Base-by-base conservation (phyloP, 2,888 invertebrate genomes). In the Serripes groenlandicus region DNA sequence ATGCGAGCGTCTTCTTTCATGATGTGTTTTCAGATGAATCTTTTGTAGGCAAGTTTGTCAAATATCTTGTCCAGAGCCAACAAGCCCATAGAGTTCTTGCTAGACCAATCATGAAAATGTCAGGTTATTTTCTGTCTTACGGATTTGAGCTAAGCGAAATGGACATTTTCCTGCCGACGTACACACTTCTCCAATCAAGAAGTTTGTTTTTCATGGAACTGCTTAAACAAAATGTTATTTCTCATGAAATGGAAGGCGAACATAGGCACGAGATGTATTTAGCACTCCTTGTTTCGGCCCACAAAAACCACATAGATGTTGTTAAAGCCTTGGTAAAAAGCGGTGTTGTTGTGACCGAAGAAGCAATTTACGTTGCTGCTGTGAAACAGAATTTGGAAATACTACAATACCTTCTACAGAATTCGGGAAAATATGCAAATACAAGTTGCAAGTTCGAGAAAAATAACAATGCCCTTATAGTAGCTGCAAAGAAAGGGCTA, bases 311-410 rank as follows among this genome's bases (percentile, higher is more conserved):
- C 11, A 21, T 32, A 35, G 75, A 78, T 11, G 62, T 78, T 3
- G 60, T 82, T 3, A 18, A 72, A 37, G 52, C 56, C 37, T 42
- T 82, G 9, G 21, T 82, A 15, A 15, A 23, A 21, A 15, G 35
- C 23, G 75, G 82, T 30, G 60, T 66, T 26, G 52, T 62, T 32
- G 68, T 82, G 1, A 60, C 74, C 4, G 78, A 71, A 23, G 78
- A 82, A 28, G 68, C 72, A n/a, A 72, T 78, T 49, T 72, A 78
- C 23, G 75, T 82, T 23, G 82, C 82, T 28, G 28, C 66, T 4
- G 56, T 77, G 15, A 76, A 58, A 15, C 42, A 68, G 2, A 30
- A 68, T 23, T 52, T 28, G 18, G 62, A 78, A n/a, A 68, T 78
- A 23, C n/a, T 81, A 4, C 18, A 26, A 2, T 21, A 28, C 18